Conservation (phyloP, 2,113 vertebrate species). For the Halcyon senegalensis region DNA sequence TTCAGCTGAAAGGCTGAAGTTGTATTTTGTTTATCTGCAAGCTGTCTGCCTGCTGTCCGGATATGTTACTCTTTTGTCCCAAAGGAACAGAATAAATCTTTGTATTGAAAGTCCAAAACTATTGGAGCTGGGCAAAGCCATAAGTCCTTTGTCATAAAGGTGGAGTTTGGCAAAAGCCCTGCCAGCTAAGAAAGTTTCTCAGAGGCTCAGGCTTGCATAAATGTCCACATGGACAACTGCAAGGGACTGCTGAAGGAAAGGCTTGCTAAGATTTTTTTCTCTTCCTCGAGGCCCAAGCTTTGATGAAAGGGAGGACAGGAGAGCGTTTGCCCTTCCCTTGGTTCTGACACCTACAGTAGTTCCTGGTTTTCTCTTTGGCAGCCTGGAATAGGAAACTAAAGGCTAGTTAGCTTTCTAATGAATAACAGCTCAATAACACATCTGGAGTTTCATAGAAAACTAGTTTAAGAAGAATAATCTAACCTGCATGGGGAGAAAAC, state of each 20-base stretch:
- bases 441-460: neutral
- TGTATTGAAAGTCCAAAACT: neutral
- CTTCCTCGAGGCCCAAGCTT: neutral
- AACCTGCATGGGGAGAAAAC: neutral
- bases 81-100: neutral
- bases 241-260: neutral
- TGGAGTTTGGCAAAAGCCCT: neutral
- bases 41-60: neutral
- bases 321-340: neutral
- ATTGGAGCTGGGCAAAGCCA: neutral
- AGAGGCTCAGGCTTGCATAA: neutral
- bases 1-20: neutral
- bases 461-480: neutral
- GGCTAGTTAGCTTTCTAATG: neutral
- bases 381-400: neutral
- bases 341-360: neutral
- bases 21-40: constrained; percentile 10
- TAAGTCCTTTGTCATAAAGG: neutral
- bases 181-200: neutral
- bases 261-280: neutral
- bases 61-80: neutral
- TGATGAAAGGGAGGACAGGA: neutral
- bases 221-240: neutral
- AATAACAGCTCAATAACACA: neutral
- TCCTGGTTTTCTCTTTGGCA: neutral